These are phyloP conservation scores for Scleropages formosus DNA, from an alignment of 2,797 vertebrate species.

Conservation along the genomic window DNA sequence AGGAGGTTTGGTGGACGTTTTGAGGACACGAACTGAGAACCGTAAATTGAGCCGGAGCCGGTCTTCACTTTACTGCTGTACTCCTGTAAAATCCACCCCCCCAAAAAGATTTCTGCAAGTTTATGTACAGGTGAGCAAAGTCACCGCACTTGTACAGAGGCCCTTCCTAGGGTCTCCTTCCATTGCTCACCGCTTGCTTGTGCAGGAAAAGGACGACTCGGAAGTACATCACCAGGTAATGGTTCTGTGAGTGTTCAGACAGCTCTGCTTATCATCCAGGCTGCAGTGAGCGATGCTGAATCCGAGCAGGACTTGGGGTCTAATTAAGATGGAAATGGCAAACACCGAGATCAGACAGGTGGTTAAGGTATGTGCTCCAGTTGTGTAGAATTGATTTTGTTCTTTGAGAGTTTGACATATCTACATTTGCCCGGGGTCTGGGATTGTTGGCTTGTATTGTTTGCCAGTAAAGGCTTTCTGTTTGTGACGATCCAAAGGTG, in stretches of 20 bases:
- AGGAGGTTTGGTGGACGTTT: too few species aligned
- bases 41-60: too few species aligned
- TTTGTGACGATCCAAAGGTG: background rate
- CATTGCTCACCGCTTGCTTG: background rate
- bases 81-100: too few species aligned
- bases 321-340: constrained; percentile 5
- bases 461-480: background rate
- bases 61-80: too few species aligned
- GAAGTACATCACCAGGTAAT: background rate
- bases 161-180: background rate
- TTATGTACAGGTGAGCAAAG: too few species aligned
- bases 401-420: background rate
- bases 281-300: background rate
- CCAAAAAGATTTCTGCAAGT: too few species aligned
- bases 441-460: constrained; percentile 1
- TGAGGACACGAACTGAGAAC: too few species aligned
- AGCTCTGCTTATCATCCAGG: background rate
- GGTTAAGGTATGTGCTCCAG: background rate
- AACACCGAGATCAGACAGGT: background rate
- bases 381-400: background rate
- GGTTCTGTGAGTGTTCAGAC: background rate
- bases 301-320: background rate
- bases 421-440: background rate
- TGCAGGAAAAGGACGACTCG: background rate
- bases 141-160: background rate